Evolutionary conservation across 1,140 invertebrate species (phyloP).

Genomic region (Brachionus angularis): DNA sequence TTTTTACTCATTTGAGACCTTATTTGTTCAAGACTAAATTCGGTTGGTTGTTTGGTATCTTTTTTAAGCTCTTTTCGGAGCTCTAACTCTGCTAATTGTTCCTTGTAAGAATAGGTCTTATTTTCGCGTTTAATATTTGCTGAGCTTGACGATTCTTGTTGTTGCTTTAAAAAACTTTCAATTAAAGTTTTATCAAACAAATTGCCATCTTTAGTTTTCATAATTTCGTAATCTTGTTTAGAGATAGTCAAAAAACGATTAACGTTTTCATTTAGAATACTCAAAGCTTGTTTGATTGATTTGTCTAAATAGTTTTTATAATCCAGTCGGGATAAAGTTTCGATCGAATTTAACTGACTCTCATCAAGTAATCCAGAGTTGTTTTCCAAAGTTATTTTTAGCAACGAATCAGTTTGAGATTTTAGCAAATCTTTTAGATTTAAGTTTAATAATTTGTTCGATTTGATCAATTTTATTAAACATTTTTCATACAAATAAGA

Average conservation of each 20-base stretch:
- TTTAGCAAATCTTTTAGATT: conserved; percentile 2
- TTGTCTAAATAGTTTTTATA: background rate
- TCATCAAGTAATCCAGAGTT: background rate
- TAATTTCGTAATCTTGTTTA: conserved; percentile 2
- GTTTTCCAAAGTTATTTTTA: background rate
- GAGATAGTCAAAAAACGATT: background rate
- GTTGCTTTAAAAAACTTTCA: conserved; percentile 2
- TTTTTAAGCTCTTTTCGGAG: conserved; percentile 64
- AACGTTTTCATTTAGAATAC: background rate
- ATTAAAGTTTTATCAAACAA: conserved; percentile 30
- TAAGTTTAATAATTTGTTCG: background rate
- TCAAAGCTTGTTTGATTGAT: background rate
- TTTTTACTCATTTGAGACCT: conserved; percentile 31
- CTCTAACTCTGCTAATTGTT: conserved; percentile 89
- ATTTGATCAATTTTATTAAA: background rate
- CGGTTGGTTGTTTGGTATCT: background rate
- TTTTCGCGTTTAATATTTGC: conserved; percentile 91
- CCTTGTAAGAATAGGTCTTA: conserved; percentile 92
- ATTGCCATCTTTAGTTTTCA: conserved; percentile 24
- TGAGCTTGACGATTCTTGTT: conserved; percentile 50
- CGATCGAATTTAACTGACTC: conserved; percentile 5
- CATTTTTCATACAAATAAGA: conserved; percentile 21
- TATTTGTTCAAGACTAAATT: conserved; percentile 3
- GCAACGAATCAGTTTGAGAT: background rate
- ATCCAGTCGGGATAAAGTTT: background rate